phyloP scores from a whole-genome alignment of 2,113 vertebrate genomes.

The Recurvirostra avosetta region DNA sequence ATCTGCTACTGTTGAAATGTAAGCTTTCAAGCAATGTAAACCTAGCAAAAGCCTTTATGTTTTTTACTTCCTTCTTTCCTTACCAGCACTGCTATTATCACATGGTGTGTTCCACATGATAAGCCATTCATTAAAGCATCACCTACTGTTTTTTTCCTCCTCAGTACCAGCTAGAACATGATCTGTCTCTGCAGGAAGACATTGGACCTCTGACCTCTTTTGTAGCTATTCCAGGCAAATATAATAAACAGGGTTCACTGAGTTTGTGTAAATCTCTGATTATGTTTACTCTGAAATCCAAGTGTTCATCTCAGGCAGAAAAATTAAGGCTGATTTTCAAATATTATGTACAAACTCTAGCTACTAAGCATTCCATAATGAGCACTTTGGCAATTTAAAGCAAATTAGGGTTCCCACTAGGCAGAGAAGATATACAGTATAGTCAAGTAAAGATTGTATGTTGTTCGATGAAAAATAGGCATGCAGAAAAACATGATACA shows the following conservation, averaged over 20 bases:
- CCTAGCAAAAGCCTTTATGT: slow-evolving; percentile 63
- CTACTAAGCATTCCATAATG: slow-evolving; percentile 79
- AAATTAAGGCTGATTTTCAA: slow-evolving; percentile 81
- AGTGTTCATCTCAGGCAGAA: slow-evolving; percentile 79
- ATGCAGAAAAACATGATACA: slow-evolving; percentile 33
- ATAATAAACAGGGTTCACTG: slow-evolving; percentile 81
- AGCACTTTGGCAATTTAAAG: slow-evolving; percentile 80
- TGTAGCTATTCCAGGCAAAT: slow-evolving; percentile 79
- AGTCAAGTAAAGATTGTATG: slow-evolving; percentile 67
- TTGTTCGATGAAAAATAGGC: slow-evolving; percentile 68
- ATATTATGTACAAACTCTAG: slow-evolving; percentile 80
- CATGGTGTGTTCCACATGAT: slow-evolving; percentile 85
- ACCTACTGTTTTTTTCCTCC: slow-evolving; percentile 84
- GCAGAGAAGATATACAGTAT: slow-evolving; percentile 59
- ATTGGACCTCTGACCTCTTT: slow-evolving; percentile 81
- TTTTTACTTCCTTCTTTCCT: slow-evolving; percentile 70
- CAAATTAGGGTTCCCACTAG: slow-evolving; percentile 77
- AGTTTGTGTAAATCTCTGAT: slow-evolving; percentile 84
- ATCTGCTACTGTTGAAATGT: slow-evolving; percentile 56
- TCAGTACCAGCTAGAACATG: slow-evolving; percentile 83
- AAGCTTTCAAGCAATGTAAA: slow-evolving; percentile 69
- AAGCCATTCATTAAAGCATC: slow-evolving; percentile 87
- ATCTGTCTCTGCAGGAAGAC: slow-evolving; percentile 83
- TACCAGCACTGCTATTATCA: slow-evolving; percentile 80
- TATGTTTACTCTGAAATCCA: slow-evolving; percentile 80